Evolutionary conservation across 2,888 invertebrate species (phyloP), one percentile per base, ranked within the genome.

Genomic region (Heliconius ethilla): DNA sequence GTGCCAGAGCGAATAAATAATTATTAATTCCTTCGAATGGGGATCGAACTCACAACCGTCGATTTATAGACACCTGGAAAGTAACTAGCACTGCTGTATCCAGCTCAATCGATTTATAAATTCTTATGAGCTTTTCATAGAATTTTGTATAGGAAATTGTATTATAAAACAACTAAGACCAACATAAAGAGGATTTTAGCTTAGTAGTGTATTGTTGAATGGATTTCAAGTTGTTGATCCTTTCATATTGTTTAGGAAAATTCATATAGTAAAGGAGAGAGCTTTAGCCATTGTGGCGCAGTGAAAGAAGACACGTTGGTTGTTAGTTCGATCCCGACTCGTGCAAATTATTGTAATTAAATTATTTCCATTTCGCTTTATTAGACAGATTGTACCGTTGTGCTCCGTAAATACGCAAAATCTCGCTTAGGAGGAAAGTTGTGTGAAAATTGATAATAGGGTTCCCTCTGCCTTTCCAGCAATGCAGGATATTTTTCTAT

Each of bases 101-200:
- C 7, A 55, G 67, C 75, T 75, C 62, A 22, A 75, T 75, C 62
- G 75, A 75, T 75, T 70, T 29, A 59, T 75, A n/a, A 69, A 37
- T 18, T 62, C 10, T 37, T 22, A 18, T 7, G 3, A 40, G 75
- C 37, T 75, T 40, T 37, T 18, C 40, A 37, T 45, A 11, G 37
- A 63, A 40, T 40, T 40, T 40, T 7, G 13, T 63, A 18, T 63
- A 27, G 22, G 40, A 74, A 9, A 27, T 74, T 22, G 45, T 51
- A 51, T 70, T 45, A 27, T 70, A 18, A 27, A 70, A 70, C 22
- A 29, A 66, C 29, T 66, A 66, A 33, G 33, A 33, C 33, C 3
- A n/a, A 59, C 59, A 11, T 59, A 59, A 59, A 59, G n/a, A n/a
- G n/a, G 59, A 59, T 59, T 59, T n/a, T 59, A n/a, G n/a, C n/a